phyloP scores from a whole-genome alignment of 2,797 vertebrate genomes.

The Hapalemur alaotrensis region DNA sequence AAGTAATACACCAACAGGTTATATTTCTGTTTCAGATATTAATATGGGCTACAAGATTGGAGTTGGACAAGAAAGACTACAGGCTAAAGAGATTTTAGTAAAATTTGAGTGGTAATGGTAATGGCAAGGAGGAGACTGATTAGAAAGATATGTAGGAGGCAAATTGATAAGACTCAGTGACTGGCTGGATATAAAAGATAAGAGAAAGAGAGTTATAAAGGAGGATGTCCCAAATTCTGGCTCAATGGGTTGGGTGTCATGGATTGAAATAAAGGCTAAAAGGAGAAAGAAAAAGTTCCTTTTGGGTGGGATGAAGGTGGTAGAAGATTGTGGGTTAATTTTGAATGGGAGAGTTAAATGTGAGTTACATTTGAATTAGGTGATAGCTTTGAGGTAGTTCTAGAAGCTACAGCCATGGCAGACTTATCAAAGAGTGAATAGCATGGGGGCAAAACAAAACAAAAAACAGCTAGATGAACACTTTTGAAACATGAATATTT shows the following conservation, averaged over 20 bases:
- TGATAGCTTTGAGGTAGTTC: not conserved
- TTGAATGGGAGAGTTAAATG: not conserved
- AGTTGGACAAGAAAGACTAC: not conserved
- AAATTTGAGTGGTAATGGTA: not conserved
- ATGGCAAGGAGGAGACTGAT: not conserved
- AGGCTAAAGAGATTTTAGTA: not conserved
- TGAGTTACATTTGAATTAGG: not conserved
- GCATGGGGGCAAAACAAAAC: no score
- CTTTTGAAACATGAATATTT: not conserved
- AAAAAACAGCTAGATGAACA: not conserved
- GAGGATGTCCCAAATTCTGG: not conserved
- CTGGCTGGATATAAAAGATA: not conserved
- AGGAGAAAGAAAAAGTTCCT: not conserved
- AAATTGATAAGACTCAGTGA: not conserved
- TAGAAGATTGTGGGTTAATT: not conserved
- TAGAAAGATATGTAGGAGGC: not conserved
- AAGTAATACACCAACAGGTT: not conserved
- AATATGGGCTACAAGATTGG: not conserved
- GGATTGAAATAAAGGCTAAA: not conserved
- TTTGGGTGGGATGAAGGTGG: not conserved
- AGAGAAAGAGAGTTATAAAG: not conserved
- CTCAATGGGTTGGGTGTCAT: not conserved
- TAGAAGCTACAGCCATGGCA: not conserved
- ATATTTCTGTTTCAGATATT: not conserved
- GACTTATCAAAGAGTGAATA: not conserved